Conservation (phyloP, 2,113 vertebrate genomes). For the Copsychus sechellarum region DNA sequence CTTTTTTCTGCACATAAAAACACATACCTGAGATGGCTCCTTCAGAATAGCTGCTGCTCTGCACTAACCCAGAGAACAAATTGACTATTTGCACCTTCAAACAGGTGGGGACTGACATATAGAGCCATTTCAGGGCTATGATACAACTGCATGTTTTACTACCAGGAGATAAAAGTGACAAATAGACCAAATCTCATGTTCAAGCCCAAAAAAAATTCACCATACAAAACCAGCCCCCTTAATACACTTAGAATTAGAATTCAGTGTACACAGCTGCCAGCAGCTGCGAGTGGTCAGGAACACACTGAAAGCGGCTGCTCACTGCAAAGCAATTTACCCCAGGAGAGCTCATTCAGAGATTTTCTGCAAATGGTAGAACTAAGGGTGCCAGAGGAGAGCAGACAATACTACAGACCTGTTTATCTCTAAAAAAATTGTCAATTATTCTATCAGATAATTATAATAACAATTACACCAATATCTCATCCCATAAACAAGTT, state of each 20-base stretch:
- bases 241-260: background rate
- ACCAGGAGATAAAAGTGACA: background rate
- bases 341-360: background rate
- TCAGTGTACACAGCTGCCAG: constrained; percentile 1
- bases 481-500: background rate
- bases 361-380: background rate
- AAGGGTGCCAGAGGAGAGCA: background rate
- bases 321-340: background rate
- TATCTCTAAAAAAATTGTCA: background rate
- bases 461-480: accelerated
- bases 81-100: background rate
- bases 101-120: background rate
- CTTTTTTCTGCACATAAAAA: background rate
- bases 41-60: background rate
- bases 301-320: background rate
- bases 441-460: background rate
- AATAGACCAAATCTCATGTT: background rate
- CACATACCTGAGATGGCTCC: background rate
- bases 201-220: background rate
- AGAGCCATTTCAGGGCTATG: background rate
- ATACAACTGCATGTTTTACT: background rate
- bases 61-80: background rate
- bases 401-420: accelerated
- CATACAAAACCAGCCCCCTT: background rate
- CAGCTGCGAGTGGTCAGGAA: constrained; percentile 24